Evolutionary conservation across 1,140 invertebrate genomes (phyloP).

Genomic region (Polypedilum pembai): DNA sequence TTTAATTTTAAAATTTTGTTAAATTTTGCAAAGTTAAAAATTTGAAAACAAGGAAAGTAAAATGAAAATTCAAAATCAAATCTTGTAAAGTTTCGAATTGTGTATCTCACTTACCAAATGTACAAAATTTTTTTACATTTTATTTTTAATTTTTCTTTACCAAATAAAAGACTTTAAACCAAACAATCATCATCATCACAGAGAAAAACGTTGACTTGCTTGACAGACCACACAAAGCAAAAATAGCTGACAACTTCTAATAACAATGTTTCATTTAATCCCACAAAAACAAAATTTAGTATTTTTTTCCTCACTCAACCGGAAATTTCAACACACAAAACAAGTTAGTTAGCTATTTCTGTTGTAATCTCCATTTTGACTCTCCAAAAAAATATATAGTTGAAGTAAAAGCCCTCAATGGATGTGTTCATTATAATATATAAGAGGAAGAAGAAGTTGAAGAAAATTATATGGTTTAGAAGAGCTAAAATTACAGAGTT

Average conservation of each 20-base stretch:
- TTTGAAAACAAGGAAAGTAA: too few species aligned
- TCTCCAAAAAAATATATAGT: background rate
- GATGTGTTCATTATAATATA: background rate
- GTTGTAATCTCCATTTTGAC: background rate
- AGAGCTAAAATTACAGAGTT: background rate
- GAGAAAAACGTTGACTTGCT: background rate
- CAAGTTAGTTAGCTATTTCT: background rate
- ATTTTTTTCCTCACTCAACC: background rate
- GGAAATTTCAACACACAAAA: slow-evolving; percentile 2
- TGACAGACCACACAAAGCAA: background rate
- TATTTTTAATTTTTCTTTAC: background rate
- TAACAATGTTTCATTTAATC: background rate
- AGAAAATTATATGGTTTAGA: background rate
- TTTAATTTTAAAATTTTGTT: too few species aligned
- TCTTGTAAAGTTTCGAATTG: too few species aligned
- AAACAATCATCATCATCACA: background rate
- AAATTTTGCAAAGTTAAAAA: too few species aligned
- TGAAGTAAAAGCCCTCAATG: background rate
- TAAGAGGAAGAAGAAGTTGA: background rate
- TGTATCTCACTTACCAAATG: too few species aligned
- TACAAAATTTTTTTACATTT: too few species aligned
- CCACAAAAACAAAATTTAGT: background rate
- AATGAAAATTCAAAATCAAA: too few species aligned
- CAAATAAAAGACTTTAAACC: background rate
- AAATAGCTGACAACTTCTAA: background rate